Evolutionary conservation across 2,888 invertebrate genomes (phyloP).

Genomic region (Parnassius glacialis): DNA sequence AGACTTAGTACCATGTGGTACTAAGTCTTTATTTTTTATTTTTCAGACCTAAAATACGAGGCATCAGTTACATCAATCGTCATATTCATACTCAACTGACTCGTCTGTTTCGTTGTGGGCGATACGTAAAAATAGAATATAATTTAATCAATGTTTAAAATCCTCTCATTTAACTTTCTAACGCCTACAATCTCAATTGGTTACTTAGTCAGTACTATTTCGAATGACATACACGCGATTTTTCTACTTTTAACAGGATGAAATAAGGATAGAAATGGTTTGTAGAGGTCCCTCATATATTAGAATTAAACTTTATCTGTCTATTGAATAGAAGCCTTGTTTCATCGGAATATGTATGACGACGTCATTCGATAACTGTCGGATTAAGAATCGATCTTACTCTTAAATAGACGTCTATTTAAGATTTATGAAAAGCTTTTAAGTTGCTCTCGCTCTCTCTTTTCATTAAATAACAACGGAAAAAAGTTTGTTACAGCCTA

Average conservation of each 20-base stretch:
- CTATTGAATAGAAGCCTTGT: background rate
- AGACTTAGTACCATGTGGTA: too few relatives aligned
- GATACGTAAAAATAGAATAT: too few relatives aligned
- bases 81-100: too few relatives aligned
- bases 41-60: too few relatives aligned
- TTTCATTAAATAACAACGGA: too few relatives aligned
- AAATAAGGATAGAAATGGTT: background rate
- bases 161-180: constrained; percentile 5
- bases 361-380: background rate
- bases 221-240: background rate
- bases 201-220: background rate
- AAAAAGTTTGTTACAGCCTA: too few relatives aligned
- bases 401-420: too few relatives aligned
- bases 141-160: background rate
- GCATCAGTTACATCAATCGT: too few relatives aligned
- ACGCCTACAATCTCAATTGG: constrained; percentile 3
- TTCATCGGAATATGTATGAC: constrained; percentile 7
- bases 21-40: too few relatives aligned
- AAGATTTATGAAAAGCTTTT: too few relatives aligned
- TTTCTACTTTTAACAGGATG: background rate
- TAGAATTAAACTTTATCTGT: constrained; percentile 6
- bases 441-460: too few relatives aligned
- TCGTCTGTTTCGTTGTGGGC: too few relatives aligned
- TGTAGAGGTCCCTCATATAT: background rate
- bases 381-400: background rate